These are phyloP conservation scores for Pachyuromys duprasi DNA, from an alignment of 2,797 vertebrate species.

Conservation along the genomic window DNA sequence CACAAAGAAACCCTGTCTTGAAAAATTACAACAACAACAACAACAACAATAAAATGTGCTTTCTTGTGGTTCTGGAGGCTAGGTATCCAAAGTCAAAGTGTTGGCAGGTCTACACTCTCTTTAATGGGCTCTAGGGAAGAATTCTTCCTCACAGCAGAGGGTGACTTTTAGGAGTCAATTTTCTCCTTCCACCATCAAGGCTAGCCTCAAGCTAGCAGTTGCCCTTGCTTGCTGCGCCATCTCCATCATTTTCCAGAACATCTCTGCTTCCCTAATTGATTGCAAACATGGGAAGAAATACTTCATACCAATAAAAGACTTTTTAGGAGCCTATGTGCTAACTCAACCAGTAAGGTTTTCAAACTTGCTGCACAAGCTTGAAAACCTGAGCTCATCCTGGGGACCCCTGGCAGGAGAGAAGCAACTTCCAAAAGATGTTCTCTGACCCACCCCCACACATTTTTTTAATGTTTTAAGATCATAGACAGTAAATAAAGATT, in stretches of 20 bases:
- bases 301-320: background rate
- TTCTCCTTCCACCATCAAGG: background rate
- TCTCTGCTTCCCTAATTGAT: slow-evolving; percentile 16
- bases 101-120: background rate
- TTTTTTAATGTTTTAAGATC: background rate
- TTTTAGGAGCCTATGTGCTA: background rate
- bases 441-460: background rate
- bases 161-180: background rate
- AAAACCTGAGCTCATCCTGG: background rate
- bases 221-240: background rate
- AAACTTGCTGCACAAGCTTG: background rate
- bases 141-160: background rate
- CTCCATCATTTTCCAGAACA: slow-evolving; percentile 29
- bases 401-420: background rate
- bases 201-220: background rate
- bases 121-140: background rate
- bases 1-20: too few relatives aligned
- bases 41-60: background rate
- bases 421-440: background rate
- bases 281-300: slow-evolving; percentile 13
- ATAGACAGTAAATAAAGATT: background rate
- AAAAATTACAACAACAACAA: too few relatives aligned
- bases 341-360: background rate
- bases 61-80: background rate
- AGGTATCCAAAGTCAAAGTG: background rate